Conservation (phyloP, 2,113 vertebrate genomes). For the Sphyrna mokarran region DNA sequence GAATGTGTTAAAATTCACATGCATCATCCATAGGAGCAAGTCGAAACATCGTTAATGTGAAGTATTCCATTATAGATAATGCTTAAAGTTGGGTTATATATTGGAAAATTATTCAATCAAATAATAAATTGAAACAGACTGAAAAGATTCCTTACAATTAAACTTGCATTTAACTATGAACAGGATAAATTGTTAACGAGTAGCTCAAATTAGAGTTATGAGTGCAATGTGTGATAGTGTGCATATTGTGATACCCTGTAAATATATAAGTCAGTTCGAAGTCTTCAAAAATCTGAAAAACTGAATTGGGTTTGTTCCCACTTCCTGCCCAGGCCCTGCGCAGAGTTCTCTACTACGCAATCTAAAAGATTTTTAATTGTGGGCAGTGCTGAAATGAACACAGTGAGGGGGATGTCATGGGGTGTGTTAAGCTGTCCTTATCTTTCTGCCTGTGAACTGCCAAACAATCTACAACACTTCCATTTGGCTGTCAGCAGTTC, state of each 20-base stretch:
- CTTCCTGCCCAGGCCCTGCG: not conserved
- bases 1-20: not conserved
- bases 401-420: not conserved
- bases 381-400: not conserved
- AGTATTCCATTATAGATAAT: not conserved
- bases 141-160: not conserved
- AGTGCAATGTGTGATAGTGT: not conserved
- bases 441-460: not conserved
- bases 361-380: not conserved
- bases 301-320: not conserved
- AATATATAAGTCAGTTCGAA: not conserved
- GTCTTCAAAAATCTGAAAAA: not conserved
- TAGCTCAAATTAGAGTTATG: not conserved
- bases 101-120: not conserved
- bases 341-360: not conserved
- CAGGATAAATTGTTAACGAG: not conserved
- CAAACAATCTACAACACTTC: not conserved
- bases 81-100: not conserved
- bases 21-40: not conserved
- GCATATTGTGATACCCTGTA: not conserved
- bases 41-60: not conserved
- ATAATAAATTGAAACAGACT: not conserved
- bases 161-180: not conserved
- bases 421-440: not conserved
- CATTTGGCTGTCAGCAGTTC: constrained; percentile 5